Evolutionary conservation across 2,888 invertebrate genomes (phyloP), one percentile per base, ranked within the genome.

Genomic region (Carabus problematicus): DNA sequence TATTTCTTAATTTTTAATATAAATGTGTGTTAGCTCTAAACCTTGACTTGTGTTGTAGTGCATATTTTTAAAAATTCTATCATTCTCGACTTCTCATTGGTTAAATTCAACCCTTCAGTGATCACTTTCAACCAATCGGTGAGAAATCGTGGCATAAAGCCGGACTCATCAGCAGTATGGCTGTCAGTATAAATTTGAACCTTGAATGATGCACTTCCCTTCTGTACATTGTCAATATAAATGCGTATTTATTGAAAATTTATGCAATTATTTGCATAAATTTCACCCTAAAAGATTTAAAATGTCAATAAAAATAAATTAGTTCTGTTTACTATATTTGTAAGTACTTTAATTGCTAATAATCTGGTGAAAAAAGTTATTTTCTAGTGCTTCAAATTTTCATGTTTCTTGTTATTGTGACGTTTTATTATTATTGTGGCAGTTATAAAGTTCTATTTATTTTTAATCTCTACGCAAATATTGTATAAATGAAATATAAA

Each of bases 171-270:
- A 87, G 88, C 91, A 92, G 91, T 89, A 93, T 94, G 93, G 93
- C 93, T 92, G 93, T 91, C 94, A 95, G 94, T 96, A 95, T 95
- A 95, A 92, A 95, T 93, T 91, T 93, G 92, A 91, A 89, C 88
- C 88, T 89, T 87, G 88, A 84, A 89, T 86, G 88, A 92, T 92
- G 91, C 88, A 87, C 88, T 90, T 89, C 91, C 91, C 92, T 89
- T 90, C 89, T 87, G 88, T 86, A 85, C 83, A 82, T 80, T 78
- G 79, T 77, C 76, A 75, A 77, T 75, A 78, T 77, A 77, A 79
- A 78, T 77, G 76, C 72, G 74, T 70, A 75, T 76, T 77, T 78
- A 77, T 75, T 72, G 42, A 60, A 62, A 55, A 62, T 62, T 43
- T 55, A 69, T 62, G 43, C 55, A 14, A 62, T 43, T 63, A 39